phyloP scores from a whole-genome alignment of 53 echinoderm and acorn worm genomes.

The Temnopleurus reevesii region DNA sequence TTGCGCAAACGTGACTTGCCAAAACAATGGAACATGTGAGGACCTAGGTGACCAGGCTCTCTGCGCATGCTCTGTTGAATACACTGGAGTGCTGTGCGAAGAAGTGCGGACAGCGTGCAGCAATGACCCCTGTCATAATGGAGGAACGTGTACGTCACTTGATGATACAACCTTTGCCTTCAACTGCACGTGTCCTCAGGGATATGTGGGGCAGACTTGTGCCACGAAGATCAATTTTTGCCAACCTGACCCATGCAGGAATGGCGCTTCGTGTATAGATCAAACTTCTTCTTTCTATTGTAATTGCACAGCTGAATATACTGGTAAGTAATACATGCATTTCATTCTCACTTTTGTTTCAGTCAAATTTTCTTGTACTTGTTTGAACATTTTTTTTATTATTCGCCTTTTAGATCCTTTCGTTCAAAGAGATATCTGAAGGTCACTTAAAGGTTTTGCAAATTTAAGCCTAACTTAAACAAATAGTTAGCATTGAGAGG shows the following conservation, averaged over 20 bases:
- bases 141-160: neutral
- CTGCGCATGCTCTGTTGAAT: neutral
- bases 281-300: neutral
- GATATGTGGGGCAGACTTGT: slow-evolving; percentile 17
- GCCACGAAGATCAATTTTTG: neutral
- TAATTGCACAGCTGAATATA: neutral
- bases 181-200: neutral
- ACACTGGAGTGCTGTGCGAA: slow-evolving; percentile 7
- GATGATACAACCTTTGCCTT: neutral
- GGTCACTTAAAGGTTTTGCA: no score
- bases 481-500: no score
- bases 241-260: neutral
- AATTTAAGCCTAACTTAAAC: no score
- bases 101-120: slow-evolving; percentile 6
- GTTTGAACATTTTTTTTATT: no score
- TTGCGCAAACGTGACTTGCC: slow-evolving; percentile 18
- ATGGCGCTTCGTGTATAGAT: neutral
- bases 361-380: no score
- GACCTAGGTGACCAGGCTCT: slow-evolving; percentile 3
- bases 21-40: neutral
- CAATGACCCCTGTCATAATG: slow-evolving; percentile 13
- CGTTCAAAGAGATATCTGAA: no score
- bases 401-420: no score
- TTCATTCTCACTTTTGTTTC: neutral
- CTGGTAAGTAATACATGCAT: neutral